Base-by-base conservation (phyloP, 2,888 invertebrate species). In the Leptothorax acervorum region DNA sequence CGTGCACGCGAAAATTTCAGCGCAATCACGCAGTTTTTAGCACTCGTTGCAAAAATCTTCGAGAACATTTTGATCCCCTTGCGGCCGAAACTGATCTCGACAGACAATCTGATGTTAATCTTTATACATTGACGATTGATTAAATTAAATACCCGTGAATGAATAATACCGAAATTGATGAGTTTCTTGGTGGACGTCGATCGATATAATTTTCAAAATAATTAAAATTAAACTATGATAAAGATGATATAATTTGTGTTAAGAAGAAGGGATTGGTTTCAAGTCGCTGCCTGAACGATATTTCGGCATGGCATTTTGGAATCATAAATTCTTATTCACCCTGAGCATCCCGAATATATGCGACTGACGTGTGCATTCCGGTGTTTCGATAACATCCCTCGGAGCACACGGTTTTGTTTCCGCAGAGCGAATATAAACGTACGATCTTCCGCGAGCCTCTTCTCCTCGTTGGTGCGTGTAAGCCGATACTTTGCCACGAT, bases 401-500 rank as follows among this genome's bases (percentile, higher is more conserved):
- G 35, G 23, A 48, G 60, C 73, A 23, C 18, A 60, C 35, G 60
- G 57, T 73, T 79, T 79, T 73, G 79, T 60, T 81, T 81, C 63
- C 76, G 28, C 42, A 53, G 5, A 70, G 62, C 76, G 76, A 76
- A 82, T 82, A 76, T 63, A 75, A 82, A 82, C 82, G 82, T 75
- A 75, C 74, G 28, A 55, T 45, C 60, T 39, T 23, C 51, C 31
- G 51, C 42, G 42, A 31, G 62, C 35, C 75, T 82, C 57, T 51
- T 42, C 51, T 31, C 23, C 51, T 78, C 45, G 48, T 53, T 57
- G 78, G 76, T 76, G 70, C 82, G 68, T 82, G 74, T 83, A 74
- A 74, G 60, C 66, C 78, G 84, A 84, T 85, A 66, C 74, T 84
- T 79, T 31, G 57, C 48, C 18, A 71, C 83, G 68, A 84, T 85